Evolutionary conservation across 2,113 vertebrate genomes (phyloP).

Genomic region (Bombycilla garrulus): DNA sequence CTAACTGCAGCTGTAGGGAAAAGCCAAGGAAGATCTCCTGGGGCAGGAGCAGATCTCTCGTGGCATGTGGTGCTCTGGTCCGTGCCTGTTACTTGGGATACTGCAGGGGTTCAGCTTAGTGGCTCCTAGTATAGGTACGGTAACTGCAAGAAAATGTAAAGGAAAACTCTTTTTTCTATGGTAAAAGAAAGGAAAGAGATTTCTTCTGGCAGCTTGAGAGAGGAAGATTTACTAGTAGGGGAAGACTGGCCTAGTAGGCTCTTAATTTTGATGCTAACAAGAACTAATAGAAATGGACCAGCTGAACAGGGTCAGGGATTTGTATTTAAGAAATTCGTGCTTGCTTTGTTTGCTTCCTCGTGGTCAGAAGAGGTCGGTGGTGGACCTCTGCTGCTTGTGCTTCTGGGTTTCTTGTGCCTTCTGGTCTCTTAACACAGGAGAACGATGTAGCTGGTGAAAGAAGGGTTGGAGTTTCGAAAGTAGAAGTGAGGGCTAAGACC

Average conservation of each 20-base stretch:
- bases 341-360: not conserved
- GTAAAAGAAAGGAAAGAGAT: not conserved
- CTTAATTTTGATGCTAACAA: not conserved
- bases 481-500: not conserved
- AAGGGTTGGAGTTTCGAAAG: not conserved
- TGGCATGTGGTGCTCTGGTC: not conserved
- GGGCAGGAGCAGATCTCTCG: accelerated
- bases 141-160: not conserved
- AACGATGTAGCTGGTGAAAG: not conserved
- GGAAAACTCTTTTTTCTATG: not conserved
- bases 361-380: not conserved
- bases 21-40: not conserved
- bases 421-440: not conserved
- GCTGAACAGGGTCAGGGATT: not conserved
- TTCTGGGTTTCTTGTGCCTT: not conserved
- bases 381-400: not conserved
- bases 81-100: accelerated
- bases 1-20: not conserved
- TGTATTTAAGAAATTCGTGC: not conserved
- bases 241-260: not conserved
- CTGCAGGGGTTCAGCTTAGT: not conserved
- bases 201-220: not conserved
- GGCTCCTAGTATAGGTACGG: not conserved
- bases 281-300: not conserved
- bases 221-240: not conserved